Evolutionary conservation across 2,888 invertebrate species (phyloP).

Genomic region (Peribatodes rhomboidaria): DNA sequence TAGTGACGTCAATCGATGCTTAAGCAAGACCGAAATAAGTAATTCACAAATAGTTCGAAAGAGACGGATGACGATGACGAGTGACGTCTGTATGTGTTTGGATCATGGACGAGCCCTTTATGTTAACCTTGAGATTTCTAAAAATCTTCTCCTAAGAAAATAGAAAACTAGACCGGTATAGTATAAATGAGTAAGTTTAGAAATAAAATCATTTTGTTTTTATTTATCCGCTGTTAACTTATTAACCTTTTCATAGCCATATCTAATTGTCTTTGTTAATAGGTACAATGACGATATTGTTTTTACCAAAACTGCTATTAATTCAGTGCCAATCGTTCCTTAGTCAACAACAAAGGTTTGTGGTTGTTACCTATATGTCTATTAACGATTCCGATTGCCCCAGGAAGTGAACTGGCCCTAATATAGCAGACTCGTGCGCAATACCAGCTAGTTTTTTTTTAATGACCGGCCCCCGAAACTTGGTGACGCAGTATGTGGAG

Average conservation of each 20-base stretch:
- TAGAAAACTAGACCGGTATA: too few species aligned
- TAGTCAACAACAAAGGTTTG: constrained; percentile 42
- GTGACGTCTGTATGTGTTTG: too few species aligned
- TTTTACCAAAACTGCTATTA: constrained; percentile 14
- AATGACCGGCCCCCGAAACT: constrained; percentile 57
- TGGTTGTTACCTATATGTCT: constrained; percentile 20
- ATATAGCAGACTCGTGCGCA: constrained; percentile 46
- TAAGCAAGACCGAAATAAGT: too few species aligned
- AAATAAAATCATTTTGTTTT: neutral
- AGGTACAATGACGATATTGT: constrained; percentile 16
- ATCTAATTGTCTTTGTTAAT: constrained; percentile 5
- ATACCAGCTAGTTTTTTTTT: constrained; percentile 47
- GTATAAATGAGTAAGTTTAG: too few species aligned
- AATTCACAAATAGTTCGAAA: too few species aligned
- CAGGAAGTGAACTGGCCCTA: constrained; percentile 47
- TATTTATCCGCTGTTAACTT: too few species aligned
- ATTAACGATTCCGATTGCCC: constrained; percentile 40
- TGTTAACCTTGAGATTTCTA: too few species aligned
- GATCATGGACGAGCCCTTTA: too few species aligned
- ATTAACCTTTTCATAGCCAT: constrained; percentile 2
- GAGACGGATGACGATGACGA: too few species aligned
- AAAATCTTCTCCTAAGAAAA: too few species aligned
- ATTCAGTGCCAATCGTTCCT: constrained; percentile 33
- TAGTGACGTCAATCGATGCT: too few species aligned
- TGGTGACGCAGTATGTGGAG: constrained; percentile 34